These are phyloP conservation scores for Empidonax alnorum DNA, from an alignment of 2,113 vertebrate species.

Conservation along the genomic window DNA sequence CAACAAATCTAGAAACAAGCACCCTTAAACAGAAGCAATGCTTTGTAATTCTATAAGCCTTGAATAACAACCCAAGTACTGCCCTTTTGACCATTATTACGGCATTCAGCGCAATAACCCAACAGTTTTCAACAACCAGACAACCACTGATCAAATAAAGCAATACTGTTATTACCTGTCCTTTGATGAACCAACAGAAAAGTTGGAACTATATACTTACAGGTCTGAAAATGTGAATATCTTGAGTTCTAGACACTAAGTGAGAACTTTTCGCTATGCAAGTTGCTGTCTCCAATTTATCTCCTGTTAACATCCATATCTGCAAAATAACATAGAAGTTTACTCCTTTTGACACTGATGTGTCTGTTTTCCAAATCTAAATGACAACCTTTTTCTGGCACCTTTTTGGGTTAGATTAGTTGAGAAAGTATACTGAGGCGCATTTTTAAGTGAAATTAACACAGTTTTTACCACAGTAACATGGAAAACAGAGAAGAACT, in stretches of 20 bases:
- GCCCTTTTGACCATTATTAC: not conserved
- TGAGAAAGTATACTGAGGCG: not conserved
- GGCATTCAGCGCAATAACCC: not conserved
- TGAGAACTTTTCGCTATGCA: constrained; percentile 98
- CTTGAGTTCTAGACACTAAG: constrained; percentile 90
- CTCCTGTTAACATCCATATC: constrained; percentile 98
- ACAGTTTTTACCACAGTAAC: not conserved
- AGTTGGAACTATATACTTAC: constrained; percentile 70
- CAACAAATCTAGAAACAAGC: not conserved
- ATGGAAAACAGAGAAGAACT: not conserved
- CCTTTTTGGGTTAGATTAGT: not conserved
- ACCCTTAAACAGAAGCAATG: not conserved
- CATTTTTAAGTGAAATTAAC: not conserved
- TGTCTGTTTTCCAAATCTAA: not conserved
- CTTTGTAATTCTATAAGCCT: not conserved
- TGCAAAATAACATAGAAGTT: constrained; percentile 49
- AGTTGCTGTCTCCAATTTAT: constrained; percentile 96
- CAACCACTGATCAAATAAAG: not conserved
- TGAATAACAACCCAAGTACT: not conserved
- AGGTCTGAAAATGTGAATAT: constrained; percentile 92
- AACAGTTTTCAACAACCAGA: not conserved
- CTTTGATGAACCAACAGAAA: not conserved
- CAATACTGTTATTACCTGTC: not conserved
- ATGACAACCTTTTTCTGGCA: not conserved
- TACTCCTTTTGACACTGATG: not conserved